Percentiles rank a stretch among this genome's conserved stretches.
phyloP scores from a whole-genome alignment of 2,113 vertebrate species.

The Amphiprion percula region DNA sequence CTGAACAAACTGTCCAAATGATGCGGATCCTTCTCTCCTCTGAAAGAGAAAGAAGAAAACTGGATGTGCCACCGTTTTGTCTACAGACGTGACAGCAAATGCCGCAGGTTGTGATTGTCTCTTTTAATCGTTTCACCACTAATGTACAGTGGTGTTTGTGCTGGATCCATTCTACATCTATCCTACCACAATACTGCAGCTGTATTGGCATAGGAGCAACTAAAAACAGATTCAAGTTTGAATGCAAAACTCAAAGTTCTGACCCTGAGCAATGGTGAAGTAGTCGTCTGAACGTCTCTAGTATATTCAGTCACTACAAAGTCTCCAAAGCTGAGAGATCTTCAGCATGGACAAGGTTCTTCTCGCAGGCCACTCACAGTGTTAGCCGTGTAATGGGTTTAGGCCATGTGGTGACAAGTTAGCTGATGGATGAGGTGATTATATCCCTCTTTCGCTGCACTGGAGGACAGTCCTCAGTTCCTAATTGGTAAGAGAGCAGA shows the following conservation, averaged over 20 bases:
- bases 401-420: constrained; percentile 61
- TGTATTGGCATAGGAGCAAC: neutral
- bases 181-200: neutral
- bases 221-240: neutral
- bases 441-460: constrained; percentile 61
- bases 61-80: constrained; percentile 45
- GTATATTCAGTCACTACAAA: neutral
- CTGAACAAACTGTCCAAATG: constrained; percentile 51
- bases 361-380: constrained; percentile 34
- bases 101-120: neutral
- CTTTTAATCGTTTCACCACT: constrained; percentile 1
- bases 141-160: neutral
- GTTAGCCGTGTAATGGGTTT: constrained; percentile 61
- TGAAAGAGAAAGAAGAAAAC: constrained; percentile 35
- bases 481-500: constrained; percentile 75
- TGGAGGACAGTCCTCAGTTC: constrained; percentile 65
- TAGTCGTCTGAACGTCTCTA: neutral
- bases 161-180: neutral
- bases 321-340: constrained; percentile 27
- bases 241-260: no score
- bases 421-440: constrained; percentile 78
- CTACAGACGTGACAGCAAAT: constrained; percentile 25
- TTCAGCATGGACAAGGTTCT: constrained; percentile 24
- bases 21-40: constrained; percentile 40
- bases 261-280: neutral